These are phyloP conservation scores for Musca domestica DNA, from an alignment of 1,140 invertebrate species.

Conservation along the genomic window DNA sequence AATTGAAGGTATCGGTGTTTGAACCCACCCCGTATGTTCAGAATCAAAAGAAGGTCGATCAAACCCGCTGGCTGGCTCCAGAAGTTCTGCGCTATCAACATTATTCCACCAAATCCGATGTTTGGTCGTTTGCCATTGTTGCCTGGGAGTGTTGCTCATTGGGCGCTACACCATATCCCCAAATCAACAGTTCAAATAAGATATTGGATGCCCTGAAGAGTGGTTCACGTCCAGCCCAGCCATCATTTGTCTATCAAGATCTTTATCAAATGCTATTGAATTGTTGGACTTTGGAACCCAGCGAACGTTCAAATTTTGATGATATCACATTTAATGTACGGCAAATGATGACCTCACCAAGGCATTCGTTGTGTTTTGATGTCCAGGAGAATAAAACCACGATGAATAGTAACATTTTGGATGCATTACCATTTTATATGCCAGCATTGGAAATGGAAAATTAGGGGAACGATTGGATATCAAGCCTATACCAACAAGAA, in stretches of 20 bases:
- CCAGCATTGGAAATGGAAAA: slow-evolving; percentile 45
- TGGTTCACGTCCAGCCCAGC: slow-evolving; percentile 70
- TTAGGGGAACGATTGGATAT: slow-evolving; percentile 6
- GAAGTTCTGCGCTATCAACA: slow-evolving; percentile 70
- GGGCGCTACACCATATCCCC: slow-evolving; percentile 76
- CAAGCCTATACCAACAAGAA: not conserved
- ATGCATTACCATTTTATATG: slow-evolving; percentile 45
- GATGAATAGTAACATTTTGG: slow-evolving; percentile 16
- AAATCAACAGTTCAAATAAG: slow-evolving; percentile 61
- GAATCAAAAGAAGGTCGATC: slow-evolving; percentile 60
- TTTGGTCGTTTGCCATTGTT: slow-evolving; percentile 80
- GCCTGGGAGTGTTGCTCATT: slow-evolving; percentile 82
- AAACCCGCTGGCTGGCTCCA: slow-evolving; percentile 73
- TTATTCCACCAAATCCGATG: slow-evolving; percentile 68
- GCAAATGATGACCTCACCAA: slow-evolving; percentile 50
- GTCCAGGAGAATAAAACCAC: slow-evolving; percentile 21
- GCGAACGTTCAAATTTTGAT: slow-evolving; percentile 71
- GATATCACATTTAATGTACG: slow-evolving; percentile 57
- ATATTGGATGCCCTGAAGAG: slow-evolving; percentile 66
- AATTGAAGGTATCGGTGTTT: slow-evolving; percentile 37
- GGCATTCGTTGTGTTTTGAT: slow-evolving; percentile 48
- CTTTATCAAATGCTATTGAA: slow-evolving; percentile 79
- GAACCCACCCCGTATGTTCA: slow-evolving; percentile 46
- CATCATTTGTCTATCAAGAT: slow-evolving; percentile 70
- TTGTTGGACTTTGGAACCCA: slow-evolving; percentile 80